Conservation (phyloP, 2,113 vertebrate genomes). For the Globicephala melas region DNA sequence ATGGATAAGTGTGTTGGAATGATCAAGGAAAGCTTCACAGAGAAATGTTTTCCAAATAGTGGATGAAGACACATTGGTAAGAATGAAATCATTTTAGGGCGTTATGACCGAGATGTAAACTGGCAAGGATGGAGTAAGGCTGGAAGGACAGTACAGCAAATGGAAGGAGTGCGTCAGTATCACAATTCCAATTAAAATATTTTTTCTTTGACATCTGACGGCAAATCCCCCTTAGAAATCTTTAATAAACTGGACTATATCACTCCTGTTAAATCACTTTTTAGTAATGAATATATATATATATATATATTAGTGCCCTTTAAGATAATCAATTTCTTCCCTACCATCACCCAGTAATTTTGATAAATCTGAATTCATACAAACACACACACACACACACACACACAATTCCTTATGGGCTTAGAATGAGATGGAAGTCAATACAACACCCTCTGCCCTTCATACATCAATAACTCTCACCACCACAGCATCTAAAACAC, state of each 20-base stretch:
- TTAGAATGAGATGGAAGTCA: neutral
- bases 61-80: neutral
- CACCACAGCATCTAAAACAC: neutral
- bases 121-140: neutral
- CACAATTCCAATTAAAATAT: neutral
- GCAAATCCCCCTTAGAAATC: conserved; percentile 4
- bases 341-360: neutral
- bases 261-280: neutral
- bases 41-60: neutral
- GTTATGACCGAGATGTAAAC: neutral
- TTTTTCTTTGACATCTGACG: neutral
- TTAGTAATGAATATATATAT: neutral
- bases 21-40: neutral
- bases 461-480: neutral
- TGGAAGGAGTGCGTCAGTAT: neutral
- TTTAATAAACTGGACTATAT: neutral
- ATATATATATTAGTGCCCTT: neutral
- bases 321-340: neutral
- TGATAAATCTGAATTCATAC: neutral
- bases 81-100: neutral
- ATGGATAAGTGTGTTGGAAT: neutral
- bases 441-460: neutral
- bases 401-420: neutral
- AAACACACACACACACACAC: neutral
- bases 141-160: neutral